Evolutionary conservation across 2,113 vertebrate genomes (phyloP), one percentile per base, ranked within the genome.

Genomic region (Hypomesus transpacificus): DNA sequence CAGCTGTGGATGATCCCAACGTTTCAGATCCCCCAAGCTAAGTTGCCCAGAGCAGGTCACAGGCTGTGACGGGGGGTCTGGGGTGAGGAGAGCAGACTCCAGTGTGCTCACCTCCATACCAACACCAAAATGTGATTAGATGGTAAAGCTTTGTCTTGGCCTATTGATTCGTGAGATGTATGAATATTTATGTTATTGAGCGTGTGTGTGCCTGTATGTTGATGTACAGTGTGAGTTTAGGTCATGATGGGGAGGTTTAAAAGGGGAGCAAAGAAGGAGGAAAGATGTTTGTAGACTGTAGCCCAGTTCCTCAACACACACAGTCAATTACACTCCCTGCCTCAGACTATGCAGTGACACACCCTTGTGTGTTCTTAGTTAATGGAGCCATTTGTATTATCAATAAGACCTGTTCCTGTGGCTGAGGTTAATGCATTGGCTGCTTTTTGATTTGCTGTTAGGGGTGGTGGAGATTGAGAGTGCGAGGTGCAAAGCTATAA

Each of bases 21-120:
- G 87, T 86, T 89, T 91, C 84, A 83, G 81, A 82, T 86, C 80
- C 80, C 83, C 75, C 79, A 86, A 81, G 84, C 79, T 75, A 75
- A 7, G 66, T 77, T 79, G 85, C 84, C 88, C 76, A 67, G 69
- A 70, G 82, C 80, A 84, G 61, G 82, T 77, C 75, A 87, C 72
- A 88, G 84, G 87, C 87, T 80, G 76, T 78, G 78, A 81, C 83
- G 80, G 85, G 82, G 80, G 85, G 85, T 85, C 87, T 82, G 59
- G 26, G 70, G 76, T 75, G 75, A 71, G 73, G 71, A 77, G 74
- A 69, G 69, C 73, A 50, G 66, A 80, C 53, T 75, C 28, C 75
- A 82, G 80, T 63, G 74, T 77, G 78, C 54, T 77, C 69, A 39
- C 87, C 83, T 79, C 82, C 83, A 60, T 75, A 58, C 83, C 80